Evolutionary conservation across 2,888 invertebrate genomes (phyloP).

Genomic region (Trichopria drosophilae): DNA sequence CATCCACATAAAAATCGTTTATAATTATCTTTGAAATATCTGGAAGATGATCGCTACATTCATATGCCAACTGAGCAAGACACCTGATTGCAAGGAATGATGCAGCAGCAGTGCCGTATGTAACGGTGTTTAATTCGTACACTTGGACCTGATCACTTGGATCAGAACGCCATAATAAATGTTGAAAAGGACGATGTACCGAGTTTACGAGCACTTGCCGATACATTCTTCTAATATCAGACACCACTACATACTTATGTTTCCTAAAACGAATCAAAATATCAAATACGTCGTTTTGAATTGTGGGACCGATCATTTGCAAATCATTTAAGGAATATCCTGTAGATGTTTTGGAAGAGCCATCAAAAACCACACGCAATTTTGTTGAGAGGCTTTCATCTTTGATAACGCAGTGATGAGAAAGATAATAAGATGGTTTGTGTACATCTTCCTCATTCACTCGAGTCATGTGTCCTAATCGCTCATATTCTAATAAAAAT

Average conservation of each 20-base stretch:
- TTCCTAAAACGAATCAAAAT: slow-evolving; percentile 8
- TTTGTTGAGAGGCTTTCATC: neutral
- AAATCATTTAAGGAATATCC: neutral
- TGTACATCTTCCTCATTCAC: slow-evolving; percentile 1
- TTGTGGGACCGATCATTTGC: slow-evolving; percentile 1
- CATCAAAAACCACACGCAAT: slow-evolving; percentile 10
- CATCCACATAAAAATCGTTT: no score
- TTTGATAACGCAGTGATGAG: slow-evolving; percentile 9
- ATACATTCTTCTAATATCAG: slow-evolving; percentile 28
- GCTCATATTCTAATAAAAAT: no score
- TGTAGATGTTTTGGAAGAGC: neutral
- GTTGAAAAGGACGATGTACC: no score
- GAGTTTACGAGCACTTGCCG: slow-evolving; percentile 21
- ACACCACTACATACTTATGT: slow-evolving; percentile 14
- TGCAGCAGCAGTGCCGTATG: no score
- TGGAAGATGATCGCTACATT: no score
- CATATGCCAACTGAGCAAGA: no score
- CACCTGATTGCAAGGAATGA: no score
- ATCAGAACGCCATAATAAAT: no score
- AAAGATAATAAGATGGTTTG: no score
- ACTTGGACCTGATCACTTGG: no score
- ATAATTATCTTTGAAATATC: no score
- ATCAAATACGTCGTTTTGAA: slow-evolving; percentile 3
- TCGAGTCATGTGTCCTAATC: slow-evolving; percentile 15
- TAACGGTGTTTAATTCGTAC: no score